Evolutionary conservation across 2,113 vertebrate genomes (phyloP).

Genomic region (Psammodynastes pulverulentus): DNA sequence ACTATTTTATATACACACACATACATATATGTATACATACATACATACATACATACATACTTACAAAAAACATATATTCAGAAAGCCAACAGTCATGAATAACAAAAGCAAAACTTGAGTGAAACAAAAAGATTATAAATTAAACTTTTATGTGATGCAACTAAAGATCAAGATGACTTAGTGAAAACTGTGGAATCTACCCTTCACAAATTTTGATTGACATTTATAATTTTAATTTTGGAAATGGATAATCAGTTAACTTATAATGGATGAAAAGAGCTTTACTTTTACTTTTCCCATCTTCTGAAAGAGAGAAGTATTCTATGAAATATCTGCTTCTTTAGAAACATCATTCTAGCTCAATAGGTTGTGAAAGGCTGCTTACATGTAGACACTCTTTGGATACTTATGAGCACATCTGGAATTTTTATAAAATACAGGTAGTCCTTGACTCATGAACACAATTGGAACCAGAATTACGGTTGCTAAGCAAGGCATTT

Average conservation of each 20-base stretch:
- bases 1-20: not conserved
- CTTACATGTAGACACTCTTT: not conserved
- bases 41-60: not conserved
- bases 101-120: not conserved
- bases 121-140: not conserved
- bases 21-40: not conserved
- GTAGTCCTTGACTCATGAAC: not conserved
- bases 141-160: not conserved
- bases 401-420: not conserved
- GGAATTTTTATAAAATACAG: not conserved
- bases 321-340: not conserved
- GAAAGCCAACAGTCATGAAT: not conserved
- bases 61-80: not conserved
- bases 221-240: not conserved
- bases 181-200: not conserved
- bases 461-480: not conserved
- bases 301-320: not conserved
- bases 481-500: not conserved
- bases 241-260: not conserved
- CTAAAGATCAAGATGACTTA: not conserved
- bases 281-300: no score
- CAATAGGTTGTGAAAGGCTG: not conserved
- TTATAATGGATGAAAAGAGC: not conserved
- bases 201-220: not conserved
- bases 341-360: not conserved